Evolutionary conservation across 92 coral and sea anemone genomes (phyloP).

Genomic region (Plumapathes pennacea): DNA sequence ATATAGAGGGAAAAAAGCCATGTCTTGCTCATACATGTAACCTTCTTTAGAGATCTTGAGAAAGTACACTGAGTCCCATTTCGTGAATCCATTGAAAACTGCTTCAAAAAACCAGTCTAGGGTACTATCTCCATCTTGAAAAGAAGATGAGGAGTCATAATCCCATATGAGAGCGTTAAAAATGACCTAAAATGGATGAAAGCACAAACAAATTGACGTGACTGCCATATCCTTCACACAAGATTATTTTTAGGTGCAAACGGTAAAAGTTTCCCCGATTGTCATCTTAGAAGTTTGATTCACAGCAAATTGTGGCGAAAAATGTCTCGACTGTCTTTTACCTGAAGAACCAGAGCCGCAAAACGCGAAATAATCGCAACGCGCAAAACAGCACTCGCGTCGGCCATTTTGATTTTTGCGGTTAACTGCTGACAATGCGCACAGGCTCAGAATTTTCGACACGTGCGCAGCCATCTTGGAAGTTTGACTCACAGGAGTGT

Average conservation of each 20-base stretch:
- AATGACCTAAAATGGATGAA: too few relatives aligned
- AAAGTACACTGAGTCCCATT: constrained; percentile 95
- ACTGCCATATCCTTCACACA: too few relatives aligned
- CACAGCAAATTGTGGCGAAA: too few relatives aligned
- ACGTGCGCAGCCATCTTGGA: constrained; percentile 90
- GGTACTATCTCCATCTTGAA: too few relatives aligned
- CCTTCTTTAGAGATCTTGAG: constrained; percentile 80
- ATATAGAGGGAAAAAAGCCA: constrained; percentile 93
- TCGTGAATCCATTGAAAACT: constrained; percentile 63
- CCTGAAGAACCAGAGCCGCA: too few relatives aligned
- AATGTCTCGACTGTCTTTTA: too few relatives aligned
- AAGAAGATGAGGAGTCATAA: too few relatives aligned
- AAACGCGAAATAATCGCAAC: neutral
- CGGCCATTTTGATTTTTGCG: neutral
- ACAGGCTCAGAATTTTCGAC: constrained; percentile 26
- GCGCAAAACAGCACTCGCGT: neutral
- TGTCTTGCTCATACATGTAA: constrained; percentile 84
- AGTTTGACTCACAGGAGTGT: constrained; percentile 7
- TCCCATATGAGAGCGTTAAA: too few relatives aligned
- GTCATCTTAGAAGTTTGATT: too few relatives aligned
- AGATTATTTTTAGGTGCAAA: too few relatives aligned
- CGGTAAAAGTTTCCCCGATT: too few relatives aligned
- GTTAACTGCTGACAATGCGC: neutral
- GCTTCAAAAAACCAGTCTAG: constrained; percentile 33
- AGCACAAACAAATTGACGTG: too few relatives aligned